A percentile compares a stretch with the other conserved stretches of the same genome.
phyloP scores from a whole-genome alignment of 2,888 invertebrate species.

The Drosophila birchii region DNA sequence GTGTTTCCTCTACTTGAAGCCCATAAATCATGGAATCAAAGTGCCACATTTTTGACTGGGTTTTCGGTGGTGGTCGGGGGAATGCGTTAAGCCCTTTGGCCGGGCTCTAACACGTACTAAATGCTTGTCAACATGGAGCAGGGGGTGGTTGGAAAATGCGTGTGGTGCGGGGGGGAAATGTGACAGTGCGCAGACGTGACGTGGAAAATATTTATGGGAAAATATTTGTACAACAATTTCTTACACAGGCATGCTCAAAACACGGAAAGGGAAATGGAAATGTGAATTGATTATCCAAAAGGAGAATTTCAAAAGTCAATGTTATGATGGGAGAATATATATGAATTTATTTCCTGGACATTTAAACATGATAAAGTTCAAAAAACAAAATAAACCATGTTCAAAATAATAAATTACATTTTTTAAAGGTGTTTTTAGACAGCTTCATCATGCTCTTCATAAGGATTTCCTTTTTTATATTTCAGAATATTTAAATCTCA shows the following conservation, averaged over 20 bases:
- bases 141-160: neutral
- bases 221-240: slow-evolving; percentile 41
- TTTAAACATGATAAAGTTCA: neutral
- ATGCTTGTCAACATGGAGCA: slow-evolving; percentile 50
- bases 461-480: too few relatives aligned
- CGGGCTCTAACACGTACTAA: slow-evolving; percentile 74
- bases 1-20: slow-evolving; percentile 49
- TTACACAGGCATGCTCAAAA: neutral
- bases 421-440: neutral
- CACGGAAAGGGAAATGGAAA: slow-evolving; percentile 14
- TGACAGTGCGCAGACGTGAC: slow-evolving; percentile 57
- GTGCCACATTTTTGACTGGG: slow-evolving; percentile 67
- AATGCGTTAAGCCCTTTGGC: slow-evolving; percentile 71
- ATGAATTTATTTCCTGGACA: neutral
- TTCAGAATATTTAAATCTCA: too few relatives aligned
- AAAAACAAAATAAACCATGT: neutral
- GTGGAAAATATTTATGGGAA: slow-evolving; percentile 36
- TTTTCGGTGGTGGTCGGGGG: slow-evolving; percentile 22
- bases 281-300: slow-evolving; percentile 23
- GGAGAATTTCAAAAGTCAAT: slow-evolving; percentile 7
- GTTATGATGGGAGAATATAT: neutral
- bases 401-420: too few relatives aligned
- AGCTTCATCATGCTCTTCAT: neutral
- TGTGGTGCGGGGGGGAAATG: neutral
- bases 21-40: slow-evolving; percentile 79